These are phyloP conservation scores for Octodon degus DNA, from an alignment of 2,113 vertebrate species.

Conservation along the genomic window DNA sequence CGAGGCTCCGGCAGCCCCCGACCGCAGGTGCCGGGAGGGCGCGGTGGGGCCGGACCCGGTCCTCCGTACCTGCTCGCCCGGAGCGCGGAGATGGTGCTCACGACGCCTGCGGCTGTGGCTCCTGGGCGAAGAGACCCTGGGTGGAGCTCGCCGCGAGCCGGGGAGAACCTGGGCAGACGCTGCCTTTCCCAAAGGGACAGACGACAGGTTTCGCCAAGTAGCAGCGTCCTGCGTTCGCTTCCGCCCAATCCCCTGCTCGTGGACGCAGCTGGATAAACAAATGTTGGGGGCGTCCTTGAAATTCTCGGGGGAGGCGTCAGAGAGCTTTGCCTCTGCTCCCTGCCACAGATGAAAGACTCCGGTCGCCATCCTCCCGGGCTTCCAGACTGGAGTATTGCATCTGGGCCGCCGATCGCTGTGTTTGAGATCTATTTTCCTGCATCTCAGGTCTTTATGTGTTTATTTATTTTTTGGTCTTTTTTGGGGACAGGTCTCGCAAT, in stretches of 20 bases:
- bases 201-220: slow-evolving; percentile 25
- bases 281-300: slow-evolving; percentile 35
- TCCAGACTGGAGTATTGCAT: neutral
- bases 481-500: too few relatives aligned
- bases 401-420: neutral
- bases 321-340: neutral
- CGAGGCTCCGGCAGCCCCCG: neutral
- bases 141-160: slow-evolving; percentile 37
- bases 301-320: slow-evolving; percentile 12
- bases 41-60: neutral
- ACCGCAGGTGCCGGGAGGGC: neutral
- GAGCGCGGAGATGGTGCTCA: slow-evolving; percentile 59
- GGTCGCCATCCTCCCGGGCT: neutral
- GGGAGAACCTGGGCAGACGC: slow-evolving; percentile 3
- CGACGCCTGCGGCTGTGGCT: slow-evolving; percentile 46
- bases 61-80: neutral
- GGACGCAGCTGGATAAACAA: slow-evolving; percentile 32
- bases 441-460: neutral
- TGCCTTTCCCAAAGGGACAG: neutral
- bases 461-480: too few relatives aligned
- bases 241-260: neutral
- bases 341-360: neutral
- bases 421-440: neutral
- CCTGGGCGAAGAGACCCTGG: slow-evolving; percentile 59
- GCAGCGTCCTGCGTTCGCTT: neutral